phyloP scores from a whole-genome alignment of 2,888 invertebrate species.

The Harpalus rubripes region DNA sequence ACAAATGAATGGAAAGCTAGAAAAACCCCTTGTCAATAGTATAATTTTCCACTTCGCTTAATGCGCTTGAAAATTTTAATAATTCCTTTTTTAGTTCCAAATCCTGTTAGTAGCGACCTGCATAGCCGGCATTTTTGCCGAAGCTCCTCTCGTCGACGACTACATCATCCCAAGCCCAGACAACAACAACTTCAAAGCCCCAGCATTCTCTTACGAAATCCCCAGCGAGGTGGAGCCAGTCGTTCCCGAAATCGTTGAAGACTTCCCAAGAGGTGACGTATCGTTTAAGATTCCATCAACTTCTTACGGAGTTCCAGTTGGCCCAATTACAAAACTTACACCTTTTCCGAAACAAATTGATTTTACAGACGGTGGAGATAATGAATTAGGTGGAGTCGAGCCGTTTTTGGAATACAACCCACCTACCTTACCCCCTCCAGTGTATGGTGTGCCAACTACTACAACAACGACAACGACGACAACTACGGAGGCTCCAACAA shows the following conservation, averaged over 20 bases:
- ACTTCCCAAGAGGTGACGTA: not conserved
- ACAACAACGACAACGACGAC: constrained; percentile 21
- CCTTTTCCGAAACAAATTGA: not conserved
- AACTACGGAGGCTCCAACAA: not conserved
- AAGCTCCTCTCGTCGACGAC: constrained; percentile 1
- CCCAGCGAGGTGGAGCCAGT: constrained; percentile 5
- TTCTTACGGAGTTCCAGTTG: constrained; percentile 32
- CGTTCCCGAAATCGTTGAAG: not conserved
- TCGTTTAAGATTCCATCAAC: constrained; percentile 25
- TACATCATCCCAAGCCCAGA: not conserved
- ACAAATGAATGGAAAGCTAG: too few relatives aligned
- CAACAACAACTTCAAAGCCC: not conserved
- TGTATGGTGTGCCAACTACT: constrained; percentile 33
- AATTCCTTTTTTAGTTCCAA: constrained; percentile 15
- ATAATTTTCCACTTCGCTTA: too few relatives aligned
- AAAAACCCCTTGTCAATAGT: too few relatives aligned
- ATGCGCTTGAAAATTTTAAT: too few relatives aligned
- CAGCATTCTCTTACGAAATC: not conserved
- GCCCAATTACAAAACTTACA: not conserved
- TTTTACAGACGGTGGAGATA: constrained; percentile 2
- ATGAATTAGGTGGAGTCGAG: not conserved
- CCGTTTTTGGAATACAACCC: constrained; percentile 20
- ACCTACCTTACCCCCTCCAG: not conserved
- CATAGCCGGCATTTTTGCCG: constrained; percentile 10
- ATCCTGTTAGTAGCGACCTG: constrained; percentile 7